A percentile compares a stretch with the other conserved stretches of the same genome.
Conservation (phyloP, 2,888 invertebrate species). For the Eupithecia tripunctaria region DNA sequence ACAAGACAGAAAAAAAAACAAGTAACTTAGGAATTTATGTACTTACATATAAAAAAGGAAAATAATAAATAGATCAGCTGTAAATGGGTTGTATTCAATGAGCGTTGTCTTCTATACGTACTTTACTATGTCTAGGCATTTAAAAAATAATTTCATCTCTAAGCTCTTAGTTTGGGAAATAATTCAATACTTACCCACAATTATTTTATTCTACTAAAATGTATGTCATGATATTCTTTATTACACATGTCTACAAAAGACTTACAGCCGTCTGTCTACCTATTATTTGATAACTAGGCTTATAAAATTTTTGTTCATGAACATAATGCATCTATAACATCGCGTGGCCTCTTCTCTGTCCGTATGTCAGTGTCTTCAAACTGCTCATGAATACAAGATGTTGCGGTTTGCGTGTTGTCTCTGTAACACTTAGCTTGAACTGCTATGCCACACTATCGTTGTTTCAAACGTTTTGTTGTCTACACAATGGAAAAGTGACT, state of each 20-base stretch:
- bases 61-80: no score
- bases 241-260: neutral
- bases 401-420: conserved; percentile 63
- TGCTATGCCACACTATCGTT: conserved; percentile 58
- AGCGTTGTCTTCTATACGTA: no score
- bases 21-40: no score
- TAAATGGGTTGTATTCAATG: no score
- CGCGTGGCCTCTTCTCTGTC: conserved; percentile 28
- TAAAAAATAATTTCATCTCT: no score
- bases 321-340: neutral
- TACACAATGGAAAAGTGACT: conserved; percentile 33
- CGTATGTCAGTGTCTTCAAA: conserved; percentile 46
- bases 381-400: conserved; percentile 76
- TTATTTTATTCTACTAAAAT: neutral
- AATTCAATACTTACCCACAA: neutral
- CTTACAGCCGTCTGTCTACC: neutral
- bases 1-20: no score
- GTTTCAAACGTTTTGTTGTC: conserved; percentile 50
- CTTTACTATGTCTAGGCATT: no score
- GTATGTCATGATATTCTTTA: neutral
- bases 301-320: neutral
- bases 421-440: conserved; percentile 61
- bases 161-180: no score
- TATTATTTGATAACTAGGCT: neutral
- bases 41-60: no score